phyloP scores from a whole-genome alignment of 1,140 invertebrate species.

The Akabosia matsudoensis region DNA sequence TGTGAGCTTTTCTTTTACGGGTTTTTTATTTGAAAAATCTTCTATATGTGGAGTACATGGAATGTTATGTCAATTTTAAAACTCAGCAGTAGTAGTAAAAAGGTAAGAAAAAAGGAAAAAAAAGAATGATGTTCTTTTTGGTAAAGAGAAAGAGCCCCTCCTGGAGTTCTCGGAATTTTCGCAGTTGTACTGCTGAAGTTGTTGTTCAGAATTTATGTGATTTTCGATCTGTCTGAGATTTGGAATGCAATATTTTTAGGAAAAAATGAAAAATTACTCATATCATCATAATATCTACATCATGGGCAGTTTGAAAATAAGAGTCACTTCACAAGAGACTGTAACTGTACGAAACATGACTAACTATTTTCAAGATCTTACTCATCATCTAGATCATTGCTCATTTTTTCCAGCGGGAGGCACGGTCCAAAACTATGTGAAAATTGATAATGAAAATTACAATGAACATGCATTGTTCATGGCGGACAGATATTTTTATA shows the following conservation, averaged over 20 bases:
- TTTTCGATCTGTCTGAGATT: neutral
- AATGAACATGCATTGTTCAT: neutral
- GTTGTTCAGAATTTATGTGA: slow-evolving; percentile 11
- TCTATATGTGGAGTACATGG: too few species aligned
- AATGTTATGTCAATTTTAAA: neutral
- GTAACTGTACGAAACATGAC: too few species aligned
- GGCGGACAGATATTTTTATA: neutral
- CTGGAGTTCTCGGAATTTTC: slow-evolving; percentile 19
- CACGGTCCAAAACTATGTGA: neutral
- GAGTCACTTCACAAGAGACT: too few species aligned
- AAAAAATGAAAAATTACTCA: slow-evolving; percentile 9
- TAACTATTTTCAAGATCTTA: neutral
- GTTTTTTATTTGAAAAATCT: too few species aligned
- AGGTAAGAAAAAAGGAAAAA: slow-evolving; percentile 14
- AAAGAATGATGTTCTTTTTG: neutral
- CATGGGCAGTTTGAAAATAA: neutral
- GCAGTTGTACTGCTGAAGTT: slow-evolving; percentile 19
- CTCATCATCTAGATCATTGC: slow-evolving; percentile 17
- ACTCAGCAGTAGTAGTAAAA: neutral
- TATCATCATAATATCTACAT: neutral
- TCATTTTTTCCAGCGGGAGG: slow-evolving; percentile 13
- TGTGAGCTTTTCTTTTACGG: too few species aligned
- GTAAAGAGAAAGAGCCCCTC: neutral
- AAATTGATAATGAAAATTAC: neutral
- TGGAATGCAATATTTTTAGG: slow-evolving; percentile 8